phyloP scores from a whole-genome alignment of 2,113 vertebrate genomes.

The Thinocorus orbignyianus region DNA sequence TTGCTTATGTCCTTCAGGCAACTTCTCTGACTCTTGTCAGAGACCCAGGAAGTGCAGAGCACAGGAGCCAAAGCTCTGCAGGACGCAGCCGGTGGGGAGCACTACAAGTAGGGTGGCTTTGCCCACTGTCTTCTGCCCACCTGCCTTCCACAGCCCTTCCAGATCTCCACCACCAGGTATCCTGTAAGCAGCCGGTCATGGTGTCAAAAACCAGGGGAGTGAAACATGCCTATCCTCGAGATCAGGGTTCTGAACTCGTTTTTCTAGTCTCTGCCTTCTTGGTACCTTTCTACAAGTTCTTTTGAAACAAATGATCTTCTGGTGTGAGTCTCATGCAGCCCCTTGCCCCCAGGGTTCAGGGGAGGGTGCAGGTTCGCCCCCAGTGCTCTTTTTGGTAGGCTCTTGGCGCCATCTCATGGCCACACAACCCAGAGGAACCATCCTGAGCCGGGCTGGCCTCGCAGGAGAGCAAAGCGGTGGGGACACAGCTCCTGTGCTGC shows the following conservation, averaged over 20 bases:
- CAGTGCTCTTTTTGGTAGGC: accelerated
- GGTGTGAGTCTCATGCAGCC: neutral
- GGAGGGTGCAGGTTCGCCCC: neutral
- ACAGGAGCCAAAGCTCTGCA: neutral
- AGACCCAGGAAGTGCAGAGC: neutral
- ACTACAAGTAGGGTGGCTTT: accelerated
- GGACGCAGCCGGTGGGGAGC: accelerated
- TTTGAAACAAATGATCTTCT: neutral
- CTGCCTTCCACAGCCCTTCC: neutral
- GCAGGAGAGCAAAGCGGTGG: accelerated
- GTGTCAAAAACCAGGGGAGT: neutral
- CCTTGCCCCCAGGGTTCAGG: neutral
- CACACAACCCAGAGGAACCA: accelerated
- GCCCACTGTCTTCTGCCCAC: neutral
- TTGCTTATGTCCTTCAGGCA: neutral
- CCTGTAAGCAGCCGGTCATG: accelerated
- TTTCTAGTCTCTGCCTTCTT: neutral
- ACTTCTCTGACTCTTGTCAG: accelerated
- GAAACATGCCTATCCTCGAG: accelerated
- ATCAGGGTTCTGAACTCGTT: neutral
- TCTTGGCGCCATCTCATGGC: neutral
- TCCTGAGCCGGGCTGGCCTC: accelerated
- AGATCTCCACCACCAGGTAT: accelerated
- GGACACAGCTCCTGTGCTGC: accelerated
- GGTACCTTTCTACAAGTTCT: accelerated